Base-by-base conservation (phyloP, 2,888 invertebrate genomes). In the Mythimna pallens region DNA sequence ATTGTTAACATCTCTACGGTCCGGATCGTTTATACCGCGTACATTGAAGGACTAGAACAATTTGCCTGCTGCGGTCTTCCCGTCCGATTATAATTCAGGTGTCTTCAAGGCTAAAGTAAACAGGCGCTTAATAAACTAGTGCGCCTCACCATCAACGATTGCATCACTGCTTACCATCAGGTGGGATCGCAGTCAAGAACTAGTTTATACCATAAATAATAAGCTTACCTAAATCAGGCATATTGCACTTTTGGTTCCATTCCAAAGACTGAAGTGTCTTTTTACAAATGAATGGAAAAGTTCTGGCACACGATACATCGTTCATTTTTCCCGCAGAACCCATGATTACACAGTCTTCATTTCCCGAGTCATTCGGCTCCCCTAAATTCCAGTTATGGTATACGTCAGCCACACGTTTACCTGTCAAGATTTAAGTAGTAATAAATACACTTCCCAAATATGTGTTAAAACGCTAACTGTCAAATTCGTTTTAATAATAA, bases 371-470 rank as follows among this genome's bases (percentile, higher is more conserved):
- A 55, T 74, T 75, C 3, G 74, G 74, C 2, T 74, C 76, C 12
- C 74, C 74, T 22, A 9, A 22, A 2, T 0, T 1, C 74, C 74
- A 74, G 12, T 20, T 30, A 14, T 74, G 52, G 20, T 67, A 74
- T 4, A 74, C 67, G 20, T 74, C 76, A 30, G 75, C 66, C 3
- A 67, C 10, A 36, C 76, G 66, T 47, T 74, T 74, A 20, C 74
- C 74, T 75, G 76, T 47, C 0, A 65, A 52, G 17, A 58, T 43
- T n/a, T 14, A 50, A 30, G 5, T 7, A 25, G 30, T n/a, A 20
- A 10, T 55, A n/a, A 57, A n/a, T 47, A 6, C 6, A 43, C 8
- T 17, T 3, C 7, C 30, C 52, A 22, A 54, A 54, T 10, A 34
- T 5, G 30, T 14, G 7, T 6, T 25, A 17, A 30, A 30, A 57